phyloP scores from a whole-genome alignment of 2,113 vertebrate genomes.

The Myotis lucifugus region DNA sequence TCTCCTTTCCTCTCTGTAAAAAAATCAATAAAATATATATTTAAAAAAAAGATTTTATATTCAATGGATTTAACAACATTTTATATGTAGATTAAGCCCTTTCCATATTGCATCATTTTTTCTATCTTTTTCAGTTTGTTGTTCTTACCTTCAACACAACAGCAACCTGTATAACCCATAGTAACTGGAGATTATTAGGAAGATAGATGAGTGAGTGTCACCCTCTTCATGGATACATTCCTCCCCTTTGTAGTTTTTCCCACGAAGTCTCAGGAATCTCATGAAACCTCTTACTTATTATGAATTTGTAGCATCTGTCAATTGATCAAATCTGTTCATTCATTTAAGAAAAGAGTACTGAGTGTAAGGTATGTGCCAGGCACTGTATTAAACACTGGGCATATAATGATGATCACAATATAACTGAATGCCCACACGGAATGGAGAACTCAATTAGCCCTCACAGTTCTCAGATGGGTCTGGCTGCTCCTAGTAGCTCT shows the following conservation, averaged over 20 bases:
- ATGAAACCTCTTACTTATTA: neutral
- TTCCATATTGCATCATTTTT: neutral
- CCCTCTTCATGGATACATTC: neutral
- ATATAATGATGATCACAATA: neutral
- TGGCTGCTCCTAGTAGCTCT: neutral
- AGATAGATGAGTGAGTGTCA: neutral
- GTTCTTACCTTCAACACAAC: neutral
- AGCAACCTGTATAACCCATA: neutral
- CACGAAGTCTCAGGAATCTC: neutral
- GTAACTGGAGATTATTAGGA: neutral
- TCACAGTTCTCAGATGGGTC: neutral
- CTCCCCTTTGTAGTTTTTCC: neutral
- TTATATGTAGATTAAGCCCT: neutral
- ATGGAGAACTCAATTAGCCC: neutral
- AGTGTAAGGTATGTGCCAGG: neutral
- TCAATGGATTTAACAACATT: neutral
- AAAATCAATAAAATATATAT: too few species aligned
- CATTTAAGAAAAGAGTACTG: neutral
- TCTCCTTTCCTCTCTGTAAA: too few species aligned
- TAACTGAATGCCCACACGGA: neutral
- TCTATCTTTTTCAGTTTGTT: neutral
- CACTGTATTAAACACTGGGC: neutral
- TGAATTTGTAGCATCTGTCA: neutral
- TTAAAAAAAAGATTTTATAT: neutral
- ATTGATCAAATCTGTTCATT: neutral